These are phyloP conservation scores for Schizaphis graminum DNA, from an alignment of 2,888 invertebrate species.

Conservation along the genomic window DNA sequence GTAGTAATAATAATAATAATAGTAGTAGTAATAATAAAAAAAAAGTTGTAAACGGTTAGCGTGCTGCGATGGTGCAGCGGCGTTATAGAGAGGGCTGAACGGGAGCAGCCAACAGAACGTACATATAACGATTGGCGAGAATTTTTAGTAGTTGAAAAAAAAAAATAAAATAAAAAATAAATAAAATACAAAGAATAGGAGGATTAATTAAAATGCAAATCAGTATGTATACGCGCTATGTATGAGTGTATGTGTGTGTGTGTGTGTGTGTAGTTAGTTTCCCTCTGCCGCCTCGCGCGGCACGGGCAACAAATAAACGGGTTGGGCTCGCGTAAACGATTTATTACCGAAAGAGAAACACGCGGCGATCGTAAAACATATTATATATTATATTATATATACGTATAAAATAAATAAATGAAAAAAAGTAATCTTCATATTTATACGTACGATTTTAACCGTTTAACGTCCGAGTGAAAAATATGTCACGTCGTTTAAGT, in stretches of 20 bases:
- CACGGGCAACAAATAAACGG: slow-evolving; percentile 46
- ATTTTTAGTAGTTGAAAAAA: slow-evolving; percentile 46
- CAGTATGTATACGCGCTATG: slow-evolving; percentile 30
- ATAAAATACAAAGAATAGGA: slow-evolving; percentile 55
- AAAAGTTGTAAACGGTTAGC: slow-evolving; percentile 55
- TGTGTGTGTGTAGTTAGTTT: slow-evolving; percentile 25
- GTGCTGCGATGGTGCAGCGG: neutral
- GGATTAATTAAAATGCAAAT: slow-evolving; percentile 63
- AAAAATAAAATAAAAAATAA: slow-evolving; percentile 40
- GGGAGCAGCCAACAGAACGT: slow-evolving; percentile 42
- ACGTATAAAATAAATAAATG: slow-evolving; percentile 23
- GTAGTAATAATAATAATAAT: neutral
- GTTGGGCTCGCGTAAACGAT: slow-evolving; percentile 56
- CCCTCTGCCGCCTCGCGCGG: slow-evolving; percentile 12
- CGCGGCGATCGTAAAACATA: slow-evolving; percentile 56
- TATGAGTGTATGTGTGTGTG: neutral
- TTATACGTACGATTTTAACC: slow-evolving; percentile 20
- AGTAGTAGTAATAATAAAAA: neutral
- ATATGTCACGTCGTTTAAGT: slow-evolving; percentile 44
- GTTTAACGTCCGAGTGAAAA: neutral
- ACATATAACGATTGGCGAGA: slow-evolving; percentile 56
- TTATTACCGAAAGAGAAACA: slow-evolving; percentile 55
- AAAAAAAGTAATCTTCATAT: slow-evolving; percentile 47
- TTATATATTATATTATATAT: neutral
- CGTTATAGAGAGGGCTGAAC: slow-evolving; percentile 24